Base-by-base conservation (phyloP, 2,113 vertebrate genomes). In the Dicrurus megarhynchus region DNA sequence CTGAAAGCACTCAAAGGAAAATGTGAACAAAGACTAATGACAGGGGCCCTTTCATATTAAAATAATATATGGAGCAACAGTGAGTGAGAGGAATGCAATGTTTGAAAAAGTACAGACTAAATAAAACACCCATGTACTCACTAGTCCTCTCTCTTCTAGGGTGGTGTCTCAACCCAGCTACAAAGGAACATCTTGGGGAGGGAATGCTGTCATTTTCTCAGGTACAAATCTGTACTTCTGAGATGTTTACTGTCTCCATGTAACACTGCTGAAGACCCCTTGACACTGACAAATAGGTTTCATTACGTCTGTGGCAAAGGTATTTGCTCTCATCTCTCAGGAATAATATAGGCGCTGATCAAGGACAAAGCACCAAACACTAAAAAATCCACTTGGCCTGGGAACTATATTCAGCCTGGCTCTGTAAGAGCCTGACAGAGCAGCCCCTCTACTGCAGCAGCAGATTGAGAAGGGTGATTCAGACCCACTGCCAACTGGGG, bases 31-130 rank as follows among this genome's bases (percentile, higher is more conserved):
- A 98, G 97, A 93, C 97, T 97, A 97, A 97, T 97, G 96, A 97
- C 97, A 98, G 95, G 92, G 91, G 92, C 95, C 90, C 87, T 97
- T 98, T 97, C 95, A 94, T 96, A 97, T 98, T 95, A 98, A 97
- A 98, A 97, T 97, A 97, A 97, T 91, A 94, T 90, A 97, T 93
- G 94, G 93, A 97, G 96, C 93, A 96, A 96, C 44, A 82, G 73
- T 81, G 94, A 92, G 50, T 35, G 80, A 87, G 91, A 98, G 96
- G 98, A 98, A 98, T 98, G 98, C 74, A 95, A 69, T 92, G 91
- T 95, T 93, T 97, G 95, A 95, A 97, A 97, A 96, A 96, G 89
- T 85, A 94, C 46, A 89, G 67, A 89, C 94, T 97, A 98, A 98
- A 98, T 97, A 97, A 97, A 97, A 98, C 92, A 96, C 90, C 81